Evolutionary conservation across 2,888 invertebrate genomes (phyloP).

Genomic region (Dryobotodes eremita): DNA sequence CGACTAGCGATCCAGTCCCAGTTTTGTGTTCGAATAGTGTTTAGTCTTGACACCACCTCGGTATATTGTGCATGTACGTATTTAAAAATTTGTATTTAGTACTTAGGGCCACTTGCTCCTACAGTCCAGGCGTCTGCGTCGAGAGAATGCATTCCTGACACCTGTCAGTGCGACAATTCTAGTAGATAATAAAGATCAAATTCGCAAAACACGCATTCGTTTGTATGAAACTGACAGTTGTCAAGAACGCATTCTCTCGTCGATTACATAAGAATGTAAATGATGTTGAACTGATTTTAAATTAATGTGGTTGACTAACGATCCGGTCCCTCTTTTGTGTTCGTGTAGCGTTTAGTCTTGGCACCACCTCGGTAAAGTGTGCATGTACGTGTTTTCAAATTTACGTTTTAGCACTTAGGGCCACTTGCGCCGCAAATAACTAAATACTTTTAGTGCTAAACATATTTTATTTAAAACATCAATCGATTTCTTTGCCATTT

Average conservation of each 20-base stretch:
- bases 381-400: neutral
- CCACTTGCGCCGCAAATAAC: neutral
- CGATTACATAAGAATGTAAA: neutral
- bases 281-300: conserved; percentile 27
- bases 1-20: neutral
- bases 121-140: too few species aligned
- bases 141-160: too few species aligned
- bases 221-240: too few species aligned
- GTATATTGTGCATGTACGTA: neutral
- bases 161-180: too few species aligned
- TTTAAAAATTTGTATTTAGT: neutral
- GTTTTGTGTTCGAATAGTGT: neutral
- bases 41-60: neutral
- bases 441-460: neutral
- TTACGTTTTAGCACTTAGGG: neutral
- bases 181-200: too few species aligned
- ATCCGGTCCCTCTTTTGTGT: neutral
- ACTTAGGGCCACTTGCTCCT: too few species aligned
- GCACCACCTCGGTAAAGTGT: neutral
- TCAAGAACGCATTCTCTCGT: too few species aligned
- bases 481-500: neutral
- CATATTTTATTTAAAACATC: neutral
- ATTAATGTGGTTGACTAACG: neutral
- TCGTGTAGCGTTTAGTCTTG: neutral
- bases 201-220: too few species aligned